A percentile compares a stretch with the other conserved stretches of the same genome.
These are phyloP conservation scores for Aricia artaxerxes DNA, from an alignment of 2,888 invertebrate genomes.

Conservation along the genomic window DNA sequence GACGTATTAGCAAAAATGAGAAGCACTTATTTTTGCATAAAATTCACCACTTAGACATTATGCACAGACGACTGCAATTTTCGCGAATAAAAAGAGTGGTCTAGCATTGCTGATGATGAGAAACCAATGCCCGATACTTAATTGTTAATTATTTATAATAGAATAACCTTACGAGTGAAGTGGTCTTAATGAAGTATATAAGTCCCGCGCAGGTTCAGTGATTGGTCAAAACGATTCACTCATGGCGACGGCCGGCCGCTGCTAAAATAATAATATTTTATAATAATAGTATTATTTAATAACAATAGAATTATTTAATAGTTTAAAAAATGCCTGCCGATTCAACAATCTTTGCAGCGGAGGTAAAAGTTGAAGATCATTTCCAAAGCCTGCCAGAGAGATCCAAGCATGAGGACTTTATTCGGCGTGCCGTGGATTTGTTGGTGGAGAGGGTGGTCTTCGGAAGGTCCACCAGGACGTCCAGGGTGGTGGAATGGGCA, in stretches of 20 bases:
- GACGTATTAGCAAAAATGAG: too few relatives aligned
- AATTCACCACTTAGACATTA: too few relatives aligned
- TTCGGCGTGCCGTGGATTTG: slow-evolving; percentile 85
- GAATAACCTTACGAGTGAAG: slow-evolving; percentile 70
- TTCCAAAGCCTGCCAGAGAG: slow-evolving; percentile 83
- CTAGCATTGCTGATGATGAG: not conserved
- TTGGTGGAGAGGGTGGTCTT: slow-evolving; percentile 88
- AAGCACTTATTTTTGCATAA: too few relatives aligned
- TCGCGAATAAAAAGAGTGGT: too few relatives aligned
- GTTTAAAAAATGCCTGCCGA: slow-evolving; percentile 67
- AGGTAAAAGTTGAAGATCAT: slow-evolving; percentile 55
- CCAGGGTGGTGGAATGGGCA: slow-evolving; percentile 90
- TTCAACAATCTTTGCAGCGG: slow-evolving; percentile 66
- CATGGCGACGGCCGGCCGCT: slow-evolving; percentile 65
- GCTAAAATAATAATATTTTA: slow-evolving; percentile 34
- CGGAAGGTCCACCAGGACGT: slow-evolving; percentile 84
- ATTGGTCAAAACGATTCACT: slow-evolving; percentile 62
- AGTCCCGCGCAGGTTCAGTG: slow-evolving; percentile 63
- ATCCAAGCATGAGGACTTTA: slow-evolving; percentile 85
- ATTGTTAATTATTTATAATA: slow-evolving; percentile 19
- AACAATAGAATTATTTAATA: slow-evolving; percentile 29
- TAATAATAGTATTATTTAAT: slow-evolving; percentile 23
- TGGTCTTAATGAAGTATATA: slow-evolving; percentile 69
- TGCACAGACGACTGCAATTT: too few relatives aligned
- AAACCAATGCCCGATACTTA: not conserved